These are phyloP conservation scores for Rhinoraja longicauda DNA, from an alignment of 2,797 vertebrate species.

Conservation along the genomic window DNA sequence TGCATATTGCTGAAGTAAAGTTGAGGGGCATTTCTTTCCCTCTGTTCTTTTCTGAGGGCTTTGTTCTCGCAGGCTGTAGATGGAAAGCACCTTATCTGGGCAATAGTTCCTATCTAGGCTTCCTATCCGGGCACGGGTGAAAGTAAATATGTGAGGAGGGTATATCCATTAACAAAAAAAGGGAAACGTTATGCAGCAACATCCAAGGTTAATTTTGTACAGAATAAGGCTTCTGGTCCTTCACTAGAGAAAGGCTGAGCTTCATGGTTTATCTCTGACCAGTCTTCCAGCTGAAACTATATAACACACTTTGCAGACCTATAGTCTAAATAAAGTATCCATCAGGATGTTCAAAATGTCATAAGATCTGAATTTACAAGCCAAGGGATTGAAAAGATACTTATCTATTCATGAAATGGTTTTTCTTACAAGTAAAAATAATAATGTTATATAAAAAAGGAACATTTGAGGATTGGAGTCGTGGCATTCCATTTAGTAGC, in stretches of 20 bases:
- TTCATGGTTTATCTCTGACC: not conserved
- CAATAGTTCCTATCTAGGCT: not conserved
- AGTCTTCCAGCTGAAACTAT: not conserved
- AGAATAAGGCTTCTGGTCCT: not conserved
- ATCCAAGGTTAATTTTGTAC: not conserved
- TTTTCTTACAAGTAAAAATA: constrained; percentile 9
- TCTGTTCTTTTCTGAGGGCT: not conserved
- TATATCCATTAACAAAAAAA: not conserved
- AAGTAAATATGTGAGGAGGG: not conserved
- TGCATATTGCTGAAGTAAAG: not conserved
- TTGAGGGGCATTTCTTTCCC: not conserved
- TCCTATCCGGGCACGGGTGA: not conserved
- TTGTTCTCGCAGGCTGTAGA: not conserved
- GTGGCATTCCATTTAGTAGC: not conserved
- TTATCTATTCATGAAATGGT: not conserved
- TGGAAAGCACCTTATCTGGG: not conserved
- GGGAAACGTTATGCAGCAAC: not conserved
- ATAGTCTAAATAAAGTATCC: too few relatives aligned
- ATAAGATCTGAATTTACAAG: not conserved
- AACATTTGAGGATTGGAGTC: not conserved
- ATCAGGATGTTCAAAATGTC: not conserved
- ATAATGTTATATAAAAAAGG: not conserved
- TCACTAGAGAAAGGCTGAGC: not conserved
- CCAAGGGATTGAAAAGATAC: too few relatives aligned
- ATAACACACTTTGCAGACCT: not conserved